These are phyloP conservation scores for Calliscelio sp. DNA, from an alignment of 2,888 invertebrate genomes.

Conservation along the genomic window DNA sequence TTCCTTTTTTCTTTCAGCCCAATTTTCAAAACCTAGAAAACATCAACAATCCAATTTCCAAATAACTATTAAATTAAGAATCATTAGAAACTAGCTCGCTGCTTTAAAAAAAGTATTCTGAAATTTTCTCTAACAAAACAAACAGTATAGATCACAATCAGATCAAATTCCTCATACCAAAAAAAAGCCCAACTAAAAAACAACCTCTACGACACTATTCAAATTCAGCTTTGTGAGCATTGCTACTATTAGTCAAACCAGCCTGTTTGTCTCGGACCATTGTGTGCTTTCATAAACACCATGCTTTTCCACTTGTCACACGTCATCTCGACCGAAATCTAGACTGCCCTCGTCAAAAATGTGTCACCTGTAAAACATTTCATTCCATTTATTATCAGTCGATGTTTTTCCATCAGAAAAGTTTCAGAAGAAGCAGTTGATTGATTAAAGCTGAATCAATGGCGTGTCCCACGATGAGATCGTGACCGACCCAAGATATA, in stretches of 20 bases:
- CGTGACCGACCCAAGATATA: conserved; percentile 61
- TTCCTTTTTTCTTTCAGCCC: no score
- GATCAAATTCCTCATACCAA: conserved; percentile 13
- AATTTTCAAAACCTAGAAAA: no score
- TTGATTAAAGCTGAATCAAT: conserved; percentile 67
- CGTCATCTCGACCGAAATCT: conserved; percentile 38
- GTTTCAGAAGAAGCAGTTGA: conserved; percentile 48
- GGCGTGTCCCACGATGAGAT: conserved; percentile 63
- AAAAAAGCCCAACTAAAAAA: neutral
- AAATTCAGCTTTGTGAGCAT: conserved; percentile 1
- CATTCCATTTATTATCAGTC: conserved; percentile 49
- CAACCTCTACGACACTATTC: neutral
- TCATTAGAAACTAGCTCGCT: no score
- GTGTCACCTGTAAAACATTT: conserved; percentile 44
- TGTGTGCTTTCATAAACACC: conserved; percentile 41
- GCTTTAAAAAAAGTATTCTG: no score
- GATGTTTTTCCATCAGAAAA: conserved; percentile 29
- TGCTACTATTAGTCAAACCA: conserved; percentile 40
- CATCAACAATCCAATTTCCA: no score
- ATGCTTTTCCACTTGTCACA: conserved; percentile 53
- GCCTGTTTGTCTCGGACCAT: conserved; percentile 19
- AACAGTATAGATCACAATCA: conserved; percentile 10
- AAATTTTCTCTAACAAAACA: conserved; percentile 12
- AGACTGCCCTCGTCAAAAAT: conserved; percentile 31
- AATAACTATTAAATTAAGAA: no score